These are phyloP conservation scores for Varanus komodoensis DNA, from an alignment of 2,113 vertebrate genomes.

Conservation along the genomic window DNA sequence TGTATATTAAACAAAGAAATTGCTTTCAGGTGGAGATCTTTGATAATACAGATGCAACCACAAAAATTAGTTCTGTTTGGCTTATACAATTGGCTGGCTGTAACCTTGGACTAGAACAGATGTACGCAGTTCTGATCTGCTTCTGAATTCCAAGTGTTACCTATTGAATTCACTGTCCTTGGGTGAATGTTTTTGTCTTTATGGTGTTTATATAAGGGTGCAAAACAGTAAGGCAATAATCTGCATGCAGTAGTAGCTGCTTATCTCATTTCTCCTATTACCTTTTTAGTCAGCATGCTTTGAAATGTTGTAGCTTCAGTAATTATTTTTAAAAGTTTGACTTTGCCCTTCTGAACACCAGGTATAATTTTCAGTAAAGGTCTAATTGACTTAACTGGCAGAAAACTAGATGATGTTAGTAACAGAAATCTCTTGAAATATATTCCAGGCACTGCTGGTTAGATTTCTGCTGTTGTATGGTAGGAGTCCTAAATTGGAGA, in stretches of 20 bases:
- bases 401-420: too few relatives aligned
- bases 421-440: background rate
- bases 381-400: constrained; percentile 1
- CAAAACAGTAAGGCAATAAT: background rate
- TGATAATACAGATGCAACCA: background rate
- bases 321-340: constrained; percentile 34
- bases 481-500: background rate
- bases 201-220: constrained; percentile 27
- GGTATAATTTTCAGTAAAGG: constrained; percentile 27
- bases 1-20: background rate
- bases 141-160: constrained; percentile 6
- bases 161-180: background rate
- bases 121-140: background rate
- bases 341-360: background rate
- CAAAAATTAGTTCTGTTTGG: background rate
- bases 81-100: background rate
- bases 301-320: constrained; percentile 3
- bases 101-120: background rate
- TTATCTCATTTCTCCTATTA: background rate
- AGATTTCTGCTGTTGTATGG: background rate
- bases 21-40: background rate
- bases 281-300: constrained; percentile 10
- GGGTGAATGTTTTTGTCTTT: background rate
- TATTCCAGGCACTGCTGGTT: background rate
- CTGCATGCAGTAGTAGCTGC: background rate